Evolutionary conservation across 2,113 vertebrate species (phyloP).

Genomic region (Perca schrenkii): DNA sequence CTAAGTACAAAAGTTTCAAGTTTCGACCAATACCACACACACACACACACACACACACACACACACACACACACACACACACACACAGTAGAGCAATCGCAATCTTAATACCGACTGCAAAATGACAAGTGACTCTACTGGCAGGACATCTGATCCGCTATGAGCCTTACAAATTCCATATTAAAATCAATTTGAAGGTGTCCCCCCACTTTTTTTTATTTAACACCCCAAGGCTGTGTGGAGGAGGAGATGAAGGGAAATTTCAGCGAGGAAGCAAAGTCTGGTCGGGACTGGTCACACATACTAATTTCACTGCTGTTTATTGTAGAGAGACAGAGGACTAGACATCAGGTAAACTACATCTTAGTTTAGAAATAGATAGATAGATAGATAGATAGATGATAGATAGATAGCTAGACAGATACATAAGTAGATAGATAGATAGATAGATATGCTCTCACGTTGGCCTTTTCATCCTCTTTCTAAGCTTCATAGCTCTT

Average conservation of each 20-base stretch:
- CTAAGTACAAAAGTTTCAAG: conserved; percentile 25
- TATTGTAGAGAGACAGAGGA: background rate
- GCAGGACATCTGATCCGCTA: conserved; percentile 58
- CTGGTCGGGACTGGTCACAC: background rate
- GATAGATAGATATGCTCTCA: background rate
- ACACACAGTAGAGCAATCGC: conserved; percentile 39
- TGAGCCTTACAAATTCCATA: conserved; percentile 55
- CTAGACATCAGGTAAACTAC: too few relatives aligned
- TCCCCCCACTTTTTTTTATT: conserved; percentile 28
- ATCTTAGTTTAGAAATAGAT: background rate
- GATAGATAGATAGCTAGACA: background rate
- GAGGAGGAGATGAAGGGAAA: conserved; percentile 13
- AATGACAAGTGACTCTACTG: conserved; percentile 35
- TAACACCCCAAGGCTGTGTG: background rate
- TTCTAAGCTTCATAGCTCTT: conserved; percentile 43
- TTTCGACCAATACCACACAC: background rate
- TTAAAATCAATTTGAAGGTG: conserved; percentile 58
- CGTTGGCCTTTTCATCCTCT: conserved; percentile 25
- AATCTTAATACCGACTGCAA: conserved; percentile 63
- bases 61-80: background rate
- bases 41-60: background rate
- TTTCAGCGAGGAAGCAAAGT: background rate
- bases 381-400: background rate
- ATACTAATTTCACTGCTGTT: background rate
- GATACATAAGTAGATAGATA: background rate